Base-by-base conservation (phyloP, 2,113 vertebrate genomes). In the Polypterus senegalus region DNA sequence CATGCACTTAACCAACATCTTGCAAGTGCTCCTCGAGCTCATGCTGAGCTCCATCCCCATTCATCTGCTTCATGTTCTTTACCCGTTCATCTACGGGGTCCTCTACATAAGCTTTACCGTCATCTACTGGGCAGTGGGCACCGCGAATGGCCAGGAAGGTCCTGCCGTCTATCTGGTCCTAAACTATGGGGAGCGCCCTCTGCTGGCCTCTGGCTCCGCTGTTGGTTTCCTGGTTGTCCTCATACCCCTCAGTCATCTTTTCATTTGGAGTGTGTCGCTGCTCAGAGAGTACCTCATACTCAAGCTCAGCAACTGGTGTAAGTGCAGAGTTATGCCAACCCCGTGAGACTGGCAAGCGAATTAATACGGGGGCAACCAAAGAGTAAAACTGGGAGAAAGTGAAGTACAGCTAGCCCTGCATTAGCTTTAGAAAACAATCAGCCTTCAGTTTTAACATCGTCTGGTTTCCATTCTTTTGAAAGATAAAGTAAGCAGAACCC, bases 11-110 rank as follows among this genome's bases (percentile, higher is more conserved):
- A 47, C 68, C 59, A 71, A 66, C 61, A 61, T 55, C 46, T 3
- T 66, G n/a, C 67, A 69, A 64, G 65, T 48, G 9, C 9, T 61
- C 27, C 53, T 71, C 52, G 70, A 69, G 47, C 55, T 64, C n/a
- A 53, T 57, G n/a, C 10, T 71, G 66, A 68, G 66, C 55, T 51
- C 62, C 46, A 64, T 59, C 8, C 66, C 64, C 10, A 56, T 71
- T 27, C 64, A 68, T 54, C 69, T 71, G 48, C 9, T 7, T 3
- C 69, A 71, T 63, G 48, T 55, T 47, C 6, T 60, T n/a, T 68
- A 64, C 46, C 5, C 51, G 4, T 48, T 60, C 46, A 45, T 66
- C 9, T 57, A 6, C 4, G 66, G 61, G 43, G 3, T 6, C 6
- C 57, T 71, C 62, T 68, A 68, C 9, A 4, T 63, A 10, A 27